Conservation (phyloP, 2,797 vertebrate species). For the Aphelocoma californica region DNA sequence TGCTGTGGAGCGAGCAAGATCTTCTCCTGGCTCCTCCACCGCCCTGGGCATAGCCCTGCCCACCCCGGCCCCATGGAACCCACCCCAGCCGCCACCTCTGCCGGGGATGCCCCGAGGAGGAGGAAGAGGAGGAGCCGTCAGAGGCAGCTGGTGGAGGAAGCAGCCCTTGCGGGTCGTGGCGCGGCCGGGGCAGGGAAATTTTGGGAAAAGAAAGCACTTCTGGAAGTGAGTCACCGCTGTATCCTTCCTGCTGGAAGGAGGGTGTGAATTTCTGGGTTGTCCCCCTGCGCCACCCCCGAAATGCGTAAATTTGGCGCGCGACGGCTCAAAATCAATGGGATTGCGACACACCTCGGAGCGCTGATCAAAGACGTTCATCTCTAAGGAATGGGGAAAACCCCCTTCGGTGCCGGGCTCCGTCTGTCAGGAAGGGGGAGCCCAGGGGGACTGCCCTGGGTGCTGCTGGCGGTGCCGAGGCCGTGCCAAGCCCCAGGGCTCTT, state of each 20-base stretch:
- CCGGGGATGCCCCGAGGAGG: not conserved
- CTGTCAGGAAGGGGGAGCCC: not conserved
- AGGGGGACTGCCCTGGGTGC: not conserved
- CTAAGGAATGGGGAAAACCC: not conserved
- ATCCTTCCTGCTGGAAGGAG: not conserved
- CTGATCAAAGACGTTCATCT: fast-evolving
- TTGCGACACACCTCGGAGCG: not conserved
- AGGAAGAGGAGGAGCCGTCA: not conserved
- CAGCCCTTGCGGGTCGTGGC: not conserved
- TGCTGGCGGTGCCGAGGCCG: fast-evolving
- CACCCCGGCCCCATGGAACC: fast-evolving
- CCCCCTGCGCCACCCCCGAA: fast-evolving
- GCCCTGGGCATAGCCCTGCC: not conserved
- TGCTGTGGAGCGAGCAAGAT: not conserved
- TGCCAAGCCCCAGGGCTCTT: not conserved
- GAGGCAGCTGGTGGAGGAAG: not conserved
- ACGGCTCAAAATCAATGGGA: not conserved
- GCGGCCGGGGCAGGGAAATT: not conserved
- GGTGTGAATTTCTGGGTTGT: not conserved
- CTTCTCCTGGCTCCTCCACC: not conserved
- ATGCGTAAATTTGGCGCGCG: fast-evolving
- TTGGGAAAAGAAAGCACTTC: not conserved
- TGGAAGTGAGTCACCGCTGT: not conserved
- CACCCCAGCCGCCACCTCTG: not conserved
- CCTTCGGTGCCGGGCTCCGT: fast-evolving